Evolutionary conservation across 2,888 invertebrate species (phyloP), one percentile per base, ranked within the genome.

Genomic region (Erynnis tages): DNA sequence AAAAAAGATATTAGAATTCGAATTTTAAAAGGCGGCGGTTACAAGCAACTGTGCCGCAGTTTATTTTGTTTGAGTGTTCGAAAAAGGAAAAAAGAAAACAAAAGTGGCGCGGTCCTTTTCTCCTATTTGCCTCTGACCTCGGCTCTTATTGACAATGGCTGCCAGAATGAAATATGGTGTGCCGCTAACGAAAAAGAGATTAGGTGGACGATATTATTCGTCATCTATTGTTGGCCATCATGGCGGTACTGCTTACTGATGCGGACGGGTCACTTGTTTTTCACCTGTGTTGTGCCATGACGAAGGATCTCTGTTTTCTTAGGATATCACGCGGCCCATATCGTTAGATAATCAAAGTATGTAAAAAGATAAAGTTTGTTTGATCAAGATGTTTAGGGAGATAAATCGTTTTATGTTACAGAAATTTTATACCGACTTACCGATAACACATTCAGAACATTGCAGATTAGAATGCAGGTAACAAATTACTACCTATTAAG

Each of bases 161-260:
- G 85, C 83, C 86, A 81, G 83, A 79, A 88, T 88, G 87, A 89
- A 87, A 86, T 88, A 89, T 87, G 84, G 85, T 75, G 80, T 74
- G 79, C 72, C 78, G 80, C 75, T 82, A 82, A 87, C 80, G 79
- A 81, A 86, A 85, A 81, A 82, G 78, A 85, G 86, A 86, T 88
- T 86, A 83, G 77, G 76, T 78, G 79, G 76, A 81, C 75, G 82
- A 84, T 83, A 84, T 84, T 82, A 79, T 67, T 63, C 59, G 57
- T 58, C 56, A 54, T 67, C 67, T 66, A 69, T 74, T 71, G 69
- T 73, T 55, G 55, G 47, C 56, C 58, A 62, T 60, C 59, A 65
- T 68, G 69, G 74, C 75, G 76, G 77, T 74, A 61, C 68, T 76
- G 73, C 81, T 80, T 79, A 74, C 77, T 63, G 71, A 76, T 73